These are phyloP conservation scores for Andrena camellia DNA, from an alignment of 2,888 invertebrate genomes.

Conservation along the genomic window DNA sequence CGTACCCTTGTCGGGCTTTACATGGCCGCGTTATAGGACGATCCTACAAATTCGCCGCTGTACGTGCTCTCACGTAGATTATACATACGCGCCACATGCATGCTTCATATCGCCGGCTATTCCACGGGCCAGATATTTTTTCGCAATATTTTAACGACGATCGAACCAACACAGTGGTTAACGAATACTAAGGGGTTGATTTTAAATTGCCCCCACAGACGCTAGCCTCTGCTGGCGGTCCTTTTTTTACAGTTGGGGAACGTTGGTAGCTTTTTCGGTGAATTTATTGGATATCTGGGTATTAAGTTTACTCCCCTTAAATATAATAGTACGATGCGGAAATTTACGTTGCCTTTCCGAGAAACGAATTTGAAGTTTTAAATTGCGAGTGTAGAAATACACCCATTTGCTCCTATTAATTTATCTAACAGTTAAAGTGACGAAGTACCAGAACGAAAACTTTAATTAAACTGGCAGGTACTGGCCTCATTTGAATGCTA, in stretches of 20 bases:
- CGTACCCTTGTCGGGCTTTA: slow-evolving; percentile 65
- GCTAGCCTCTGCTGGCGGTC: not conserved
- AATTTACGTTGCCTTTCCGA: too few species aligned
- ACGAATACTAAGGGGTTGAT: not conserved
- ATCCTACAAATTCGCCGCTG: slow-evolving; percentile 57
- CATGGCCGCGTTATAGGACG: slow-evolving; percentile 50
- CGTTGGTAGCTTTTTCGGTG: too few species aligned
- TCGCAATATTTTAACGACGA: slow-evolving; percentile 33
- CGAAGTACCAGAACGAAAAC: not conserved
- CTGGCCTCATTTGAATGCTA: not conserved
- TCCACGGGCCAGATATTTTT: not conserved
- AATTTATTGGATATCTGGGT: too few species aligned
- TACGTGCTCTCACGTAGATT: slow-evolving; percentile 63
- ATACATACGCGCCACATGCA: slow-evolving; percentile 63
- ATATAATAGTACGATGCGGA: too few species aligned
- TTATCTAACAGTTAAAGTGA: too few species aligned
- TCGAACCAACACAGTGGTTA: slow-evolving; percentile 30
- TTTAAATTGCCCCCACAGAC: not conserved
- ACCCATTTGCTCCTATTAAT: not conserved
- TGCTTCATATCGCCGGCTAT: slow-evolving; percentile 29
- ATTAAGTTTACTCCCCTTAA: too few species aligned
- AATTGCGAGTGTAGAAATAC: not conserved
- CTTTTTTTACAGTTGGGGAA: too few species aligned
- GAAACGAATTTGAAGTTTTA: not conserved
- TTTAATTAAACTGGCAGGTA: not conserved